A percentile compares a stretch with the other conserved stretches of the same genome.
phyloP scores from a whole-genome alignment of 2,888 invertebrate species.

The Leptinotarsa peninsularis region DNA sequence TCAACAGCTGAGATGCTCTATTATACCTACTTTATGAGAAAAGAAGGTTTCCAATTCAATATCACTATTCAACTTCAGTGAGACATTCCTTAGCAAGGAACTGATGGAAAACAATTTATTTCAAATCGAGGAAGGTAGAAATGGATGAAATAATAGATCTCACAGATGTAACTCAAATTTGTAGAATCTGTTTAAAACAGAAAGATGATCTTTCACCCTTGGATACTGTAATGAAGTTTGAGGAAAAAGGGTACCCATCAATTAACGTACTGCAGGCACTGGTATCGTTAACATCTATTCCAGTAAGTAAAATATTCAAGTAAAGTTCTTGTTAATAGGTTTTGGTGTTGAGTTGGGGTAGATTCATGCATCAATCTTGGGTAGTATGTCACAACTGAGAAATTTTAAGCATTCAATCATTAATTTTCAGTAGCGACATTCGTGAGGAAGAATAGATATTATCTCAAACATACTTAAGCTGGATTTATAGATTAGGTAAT shows the following conservation, averaged over 20 bases:
- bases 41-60: no score
- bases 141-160: constrained; percentile 7
- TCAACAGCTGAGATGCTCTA: no score
- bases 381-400: no score
- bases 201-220: background rate
- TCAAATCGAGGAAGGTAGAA: background rate
- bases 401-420: no score
- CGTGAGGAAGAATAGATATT: no score
- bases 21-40: no score
- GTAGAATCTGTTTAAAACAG: constrained; percentile 4
- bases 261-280: background rate
- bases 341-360: no score
- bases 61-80: background rate
- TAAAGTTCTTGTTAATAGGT: no score
- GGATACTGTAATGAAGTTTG: background rate
- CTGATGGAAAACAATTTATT: background rate
- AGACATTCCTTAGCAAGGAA: background rate
- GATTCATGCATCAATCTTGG: no score
- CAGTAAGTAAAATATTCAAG: background rate
- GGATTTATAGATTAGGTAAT: no score
- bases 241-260: background rate
- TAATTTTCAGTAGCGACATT: no score
- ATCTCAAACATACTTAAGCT: no score
- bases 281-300: background rate
- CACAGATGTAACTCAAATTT: constrained; percentile 7